A percentile compares a stretch with the other conserved stretches of the same genome.
Evolutionary conservation across 2,888 invertebrate genomes (phyloP).

Genomic region (Pheosia tremula): DNA sequence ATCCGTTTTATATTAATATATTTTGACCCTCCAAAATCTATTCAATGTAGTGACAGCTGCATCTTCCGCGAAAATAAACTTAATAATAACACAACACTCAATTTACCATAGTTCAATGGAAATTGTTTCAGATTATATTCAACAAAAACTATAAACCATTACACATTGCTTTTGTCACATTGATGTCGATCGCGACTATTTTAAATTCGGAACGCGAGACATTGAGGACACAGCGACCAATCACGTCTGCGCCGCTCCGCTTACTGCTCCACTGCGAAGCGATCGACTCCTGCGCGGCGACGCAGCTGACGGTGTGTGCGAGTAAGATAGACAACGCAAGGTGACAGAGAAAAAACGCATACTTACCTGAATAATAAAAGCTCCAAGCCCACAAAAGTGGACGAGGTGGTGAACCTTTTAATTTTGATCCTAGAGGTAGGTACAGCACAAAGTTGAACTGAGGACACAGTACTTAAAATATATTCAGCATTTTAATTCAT

Average conservation of each 20-base stretch:
- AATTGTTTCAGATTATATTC: slow-evolving; percentile 22
- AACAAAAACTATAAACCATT: slow-evolving; percentile 53
- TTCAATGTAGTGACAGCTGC: slow-evolving; percentile 59
- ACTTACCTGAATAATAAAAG: slow-evolving; percentile 78
- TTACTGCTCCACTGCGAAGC: slow-evolving; percentile 71
- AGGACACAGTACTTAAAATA: not conserved
- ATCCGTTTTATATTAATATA: slow-evolving; percentile 38
- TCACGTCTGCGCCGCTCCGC: slow-evolving; percentile 76
- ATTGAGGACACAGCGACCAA: slow-evolving; percentile 61
- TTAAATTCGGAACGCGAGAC: slow-evolving; percentile 64
- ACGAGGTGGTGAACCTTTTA: slow-evolving; percentile 53
- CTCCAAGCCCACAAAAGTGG: slow-evolving; percentile 65
- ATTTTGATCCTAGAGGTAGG: slow-evolving; percentile 49
- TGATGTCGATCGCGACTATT: slow-evolving; percentile 68
- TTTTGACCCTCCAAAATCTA: slow-evolving; percentile 52
- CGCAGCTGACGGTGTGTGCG: slow-evolving; percentile 57
- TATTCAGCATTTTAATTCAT: not conserved
- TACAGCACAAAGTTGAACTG: slow-evolving; percentile 14
- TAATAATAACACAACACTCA: slow-evolving; percentile 46
- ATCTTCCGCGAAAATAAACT: slow-evolving; percentile 49
- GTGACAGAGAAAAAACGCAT: slow-evolving; percentile 56
- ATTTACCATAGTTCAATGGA: slow-evolving; percentile 47
- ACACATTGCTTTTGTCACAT: slow-evolving; percentile 59
- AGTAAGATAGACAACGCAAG: slow-evolving; percentile 50
- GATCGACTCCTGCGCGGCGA: slow-evolving; percentile 76